Evolutionary conservation across 2,888 invertebrate genomes (phyloP).

Genomic region (Nasonovia ribisnigri): DNA sequence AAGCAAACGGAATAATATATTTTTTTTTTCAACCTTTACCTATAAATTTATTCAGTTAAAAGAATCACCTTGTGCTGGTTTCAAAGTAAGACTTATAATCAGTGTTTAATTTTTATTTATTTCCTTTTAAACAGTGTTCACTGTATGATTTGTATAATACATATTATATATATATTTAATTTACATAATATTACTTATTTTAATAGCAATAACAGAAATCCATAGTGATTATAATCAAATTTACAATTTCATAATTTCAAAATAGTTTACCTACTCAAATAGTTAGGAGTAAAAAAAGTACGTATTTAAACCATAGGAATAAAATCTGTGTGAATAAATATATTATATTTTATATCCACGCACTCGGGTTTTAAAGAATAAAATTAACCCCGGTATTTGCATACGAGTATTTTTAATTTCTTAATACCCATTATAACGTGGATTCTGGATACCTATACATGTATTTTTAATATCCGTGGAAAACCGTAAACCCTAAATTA

Average conservation of each 20-base stretch:
- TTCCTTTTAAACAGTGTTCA: neutral
- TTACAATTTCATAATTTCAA: neutral
- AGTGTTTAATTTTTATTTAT: neutral
- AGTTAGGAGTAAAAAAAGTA: neutral
- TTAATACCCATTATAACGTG: neutral
- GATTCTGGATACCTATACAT: neutral
- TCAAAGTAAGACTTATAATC: neutral
- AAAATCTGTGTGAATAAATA: neutral
- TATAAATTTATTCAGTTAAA: neutral
- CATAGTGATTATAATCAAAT: neutral
- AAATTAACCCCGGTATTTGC: neutral
- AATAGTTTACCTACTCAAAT: neutral
- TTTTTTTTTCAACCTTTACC: neutral
- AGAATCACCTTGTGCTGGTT: neutral
- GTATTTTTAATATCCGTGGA: neutral
- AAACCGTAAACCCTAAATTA: slow-evolving; percentile 8
- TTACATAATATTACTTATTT: neutral
- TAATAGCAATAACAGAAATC: neutral
- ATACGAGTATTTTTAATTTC: neutral
- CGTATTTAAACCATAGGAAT: neutral
- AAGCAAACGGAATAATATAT: neutral
- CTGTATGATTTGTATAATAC: neutral
- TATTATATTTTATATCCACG: neutral
- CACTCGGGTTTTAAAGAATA: neutral
- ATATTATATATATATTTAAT: neutral